A percentile compares a stretch with the other conserved stretches of the same genome.
These are phyloP conservation scores for Steromphala cineraria DNA, from an alignment of 2,888 invertebrate genomes.

Conservation along the genomic window DNA sequence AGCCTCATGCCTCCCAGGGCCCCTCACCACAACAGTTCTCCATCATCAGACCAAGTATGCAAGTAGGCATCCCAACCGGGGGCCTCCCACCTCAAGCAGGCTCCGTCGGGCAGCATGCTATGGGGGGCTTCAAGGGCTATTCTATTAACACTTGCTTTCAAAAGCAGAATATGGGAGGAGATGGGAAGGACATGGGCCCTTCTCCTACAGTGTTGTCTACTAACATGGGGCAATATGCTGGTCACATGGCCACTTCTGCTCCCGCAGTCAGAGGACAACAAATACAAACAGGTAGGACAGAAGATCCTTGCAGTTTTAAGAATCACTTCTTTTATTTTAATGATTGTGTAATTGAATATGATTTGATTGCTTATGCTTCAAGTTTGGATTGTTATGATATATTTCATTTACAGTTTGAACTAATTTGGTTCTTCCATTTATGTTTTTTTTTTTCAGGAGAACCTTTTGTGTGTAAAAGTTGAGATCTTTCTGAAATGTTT, in stretches of 20 bases:
- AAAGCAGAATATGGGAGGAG: constrained; percentile 15
- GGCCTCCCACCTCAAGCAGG: not conserved
- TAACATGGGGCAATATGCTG: constrained; percentile 37
- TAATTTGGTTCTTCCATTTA: too few relatives aligned
- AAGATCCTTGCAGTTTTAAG: not conserved
- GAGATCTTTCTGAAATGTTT: too few relatives aligned
- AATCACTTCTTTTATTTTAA: too few relatives aligned
- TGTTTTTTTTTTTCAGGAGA: too few relatives aligned
- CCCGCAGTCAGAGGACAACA: constrained; percentile 4
- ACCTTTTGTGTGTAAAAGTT: too few relatives aligned
- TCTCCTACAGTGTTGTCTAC: not conserved
- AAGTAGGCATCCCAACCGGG: constrained; percentile 61
- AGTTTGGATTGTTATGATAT: too few relatives aligned
- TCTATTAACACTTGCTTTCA: constrained; percentile 22
- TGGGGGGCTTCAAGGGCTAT: constrained; percentile 33
- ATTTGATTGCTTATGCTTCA: too few relatives aligned
- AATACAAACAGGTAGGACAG: not conserved
- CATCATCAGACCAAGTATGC: constrained; percentile 63
- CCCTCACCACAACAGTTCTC: constrained; percentile 48
- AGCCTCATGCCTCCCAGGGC: constrained; percentile 38
- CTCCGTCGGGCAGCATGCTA: constrained; percentile 25
- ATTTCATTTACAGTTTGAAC: too few relatives aligned
- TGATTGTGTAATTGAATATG: too few relatives aligned
- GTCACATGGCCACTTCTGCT: constrained; percentile 10
- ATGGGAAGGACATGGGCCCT: constrained; percentile 6